Evolutionary conservation across 2,797 vertebrate genomes (phyloP), one percentile per base, ranked within the genome.

Genomic region (Morus bassanus): DNA sequence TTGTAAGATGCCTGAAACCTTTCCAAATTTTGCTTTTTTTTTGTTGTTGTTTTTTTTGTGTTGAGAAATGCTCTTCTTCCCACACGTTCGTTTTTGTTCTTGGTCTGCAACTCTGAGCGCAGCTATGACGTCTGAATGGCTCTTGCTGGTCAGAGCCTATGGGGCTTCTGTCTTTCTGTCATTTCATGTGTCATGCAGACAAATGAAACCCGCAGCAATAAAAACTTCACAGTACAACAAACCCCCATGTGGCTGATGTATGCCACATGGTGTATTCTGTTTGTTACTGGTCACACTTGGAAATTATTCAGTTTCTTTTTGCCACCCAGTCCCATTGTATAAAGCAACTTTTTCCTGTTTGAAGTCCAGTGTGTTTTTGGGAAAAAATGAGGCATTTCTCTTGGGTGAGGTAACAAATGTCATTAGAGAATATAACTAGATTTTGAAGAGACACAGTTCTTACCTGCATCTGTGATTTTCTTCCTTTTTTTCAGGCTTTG

Each of bases 261-360:
- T 88, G 92, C 96, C 94, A 96, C 92, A 95, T 95, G 92, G 67
- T 70, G 74, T 28, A 45, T 77, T 95, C 63, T 93, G 64, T 91
- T 93, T 87, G 60, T 95, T 80, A 68, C 81, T 91, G 92, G 94
- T 80, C 96, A 96, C 65, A 78, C 87, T 91, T 93, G 93, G 89
- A 95, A 95, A 85, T 78, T 17, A 78, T 88, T 93, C 94, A n/a
- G 35, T 43, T 94, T 82, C 75, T 80, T 92, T 95, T 87, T 91
- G 81, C 90, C 86, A 80, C 61, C 72, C 86, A 93, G 50, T 11
- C 54, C 85, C 82, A 86, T 59, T 84, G 89, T 88, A 88, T 30
- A 91, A 93, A 81, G 43, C 16, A 78, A 70, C 6, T 28, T 89
- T 54, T 85, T 80, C 25, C n/a, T 79, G 33, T 93, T 95, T 89